phyloP scores from a whole-genome alignment of 1,140 invertebrate species.

The Bursaphelenchus mucronatus region DNA sequence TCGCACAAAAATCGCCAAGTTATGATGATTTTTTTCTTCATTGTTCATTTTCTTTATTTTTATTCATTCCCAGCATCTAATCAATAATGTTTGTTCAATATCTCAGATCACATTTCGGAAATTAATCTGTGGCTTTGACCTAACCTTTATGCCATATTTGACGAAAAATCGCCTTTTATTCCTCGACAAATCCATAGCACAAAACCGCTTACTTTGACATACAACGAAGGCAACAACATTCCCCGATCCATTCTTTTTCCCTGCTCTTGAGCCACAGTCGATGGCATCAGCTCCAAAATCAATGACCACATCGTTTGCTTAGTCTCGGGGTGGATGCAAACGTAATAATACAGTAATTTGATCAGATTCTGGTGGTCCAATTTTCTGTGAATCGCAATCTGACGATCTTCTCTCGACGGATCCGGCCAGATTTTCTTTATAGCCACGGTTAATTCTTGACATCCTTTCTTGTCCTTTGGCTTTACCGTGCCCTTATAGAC shows the following conservation, averaged over 20 bases:
- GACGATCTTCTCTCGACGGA: constrained; percentile 36
- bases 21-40: too few relatives aligned
- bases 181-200: too few relatives aligned
- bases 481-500: constrained; percentile 13
- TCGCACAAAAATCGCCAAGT: too few relatives aligned
- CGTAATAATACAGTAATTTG: constrained; percentile 36
- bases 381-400: constrained; percentile 32
- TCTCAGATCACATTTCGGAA: too few relatives aligned
- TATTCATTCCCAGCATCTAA: too few relatives aligned
- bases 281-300: constrained; percentile 36
- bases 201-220: constrained; percentile 8
- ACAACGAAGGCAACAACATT: constrained; percentile 24
- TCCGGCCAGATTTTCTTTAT: constrained; percentile 45
- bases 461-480: constrained; percentile 14
- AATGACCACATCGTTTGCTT: constrained; percentile 32
- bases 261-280: constrained; percentile 33
- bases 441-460: constrained; percentile 21
- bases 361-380: constrained; percentile 37
- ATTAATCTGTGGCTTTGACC: too few relatives aligned
- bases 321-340: constrained; percentile 5
- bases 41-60: too few relatives aligned
- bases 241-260: constrained; percentile 6
- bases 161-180: too few relatives aligned
- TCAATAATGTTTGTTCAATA: too few relatives aligned
- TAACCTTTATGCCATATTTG: too few relatives aligned